phyloP scores from a whole-genome alignment of 2,888 invertebrate species.

The Melieria picta region DNA sequence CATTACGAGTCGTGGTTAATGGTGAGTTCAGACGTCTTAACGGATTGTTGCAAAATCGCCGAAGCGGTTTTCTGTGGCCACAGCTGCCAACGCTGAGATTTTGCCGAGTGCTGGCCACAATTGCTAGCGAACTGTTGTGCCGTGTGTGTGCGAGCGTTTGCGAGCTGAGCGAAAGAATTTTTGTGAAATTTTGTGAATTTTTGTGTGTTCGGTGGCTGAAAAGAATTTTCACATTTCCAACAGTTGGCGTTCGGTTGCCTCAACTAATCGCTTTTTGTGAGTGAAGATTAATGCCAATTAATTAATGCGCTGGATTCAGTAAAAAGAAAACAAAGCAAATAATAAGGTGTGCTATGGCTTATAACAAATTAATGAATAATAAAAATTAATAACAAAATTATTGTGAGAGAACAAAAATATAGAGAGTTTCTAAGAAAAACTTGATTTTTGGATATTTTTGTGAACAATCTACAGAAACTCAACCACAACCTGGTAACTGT shows the following conservation, averaged over 20 bases:
- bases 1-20: slow-evolving; percentile 64
- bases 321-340: neutral
- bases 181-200: neutral
- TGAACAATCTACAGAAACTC: too few relatives aligned
- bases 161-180: neutral
- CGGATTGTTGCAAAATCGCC: slow-evolving; percentile 42
- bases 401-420: neutral
- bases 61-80: neutral
- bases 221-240: too few relatives aligned
- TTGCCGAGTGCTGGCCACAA: neutral
- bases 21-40: slow-evolving; percentile 59
- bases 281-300: neutral
- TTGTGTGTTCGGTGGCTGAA: too few relatives aligned
- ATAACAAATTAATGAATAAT: neutral
- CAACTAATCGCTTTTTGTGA: neutral
- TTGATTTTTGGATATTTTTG: too few relatives aligned
- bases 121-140: neutral
- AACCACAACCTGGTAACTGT: too few relatives aligned
- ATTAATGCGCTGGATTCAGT: neutral
- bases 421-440: too few relatives aligned
- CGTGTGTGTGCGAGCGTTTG: neutral
- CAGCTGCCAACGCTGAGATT: neutral
- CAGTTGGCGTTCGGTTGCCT: too few relatives aligned
- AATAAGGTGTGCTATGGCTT: neutral
- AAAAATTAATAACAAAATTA: neutral